phyloP scores from a whole-genome alignment of 2,113 vertebrate genomes.

The Microtus richardsoni region DNA sequence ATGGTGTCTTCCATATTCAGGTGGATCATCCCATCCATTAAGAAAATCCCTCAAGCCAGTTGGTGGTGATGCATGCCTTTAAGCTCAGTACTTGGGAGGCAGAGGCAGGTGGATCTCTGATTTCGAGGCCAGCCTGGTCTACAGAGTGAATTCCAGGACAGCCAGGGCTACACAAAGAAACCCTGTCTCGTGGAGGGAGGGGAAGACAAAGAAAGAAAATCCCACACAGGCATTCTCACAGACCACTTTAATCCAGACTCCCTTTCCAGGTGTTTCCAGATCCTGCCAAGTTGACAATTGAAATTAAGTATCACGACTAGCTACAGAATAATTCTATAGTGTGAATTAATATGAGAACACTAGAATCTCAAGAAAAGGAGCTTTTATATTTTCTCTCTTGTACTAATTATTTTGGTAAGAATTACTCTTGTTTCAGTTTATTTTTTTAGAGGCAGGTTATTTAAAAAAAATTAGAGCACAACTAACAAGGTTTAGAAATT shows the following conservation, averaged over 20 bases:
- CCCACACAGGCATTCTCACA: not conserved
- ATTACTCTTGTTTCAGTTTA: constrained; percentile 34
- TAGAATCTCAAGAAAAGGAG: constrained; percentile 26
- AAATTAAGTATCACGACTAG: not conserved
- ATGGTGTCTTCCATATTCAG: too few species aligned
- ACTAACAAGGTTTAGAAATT: constrained; percentile 43
- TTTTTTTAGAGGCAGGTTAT: constrained; percentile 5
- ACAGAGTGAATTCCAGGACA: too few species aligned
- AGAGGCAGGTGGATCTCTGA: too few species aligned
- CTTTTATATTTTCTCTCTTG: constrained; percentile 20
- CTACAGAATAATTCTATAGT: constrained; percentile 29
- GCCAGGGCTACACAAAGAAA: too few species aligned
- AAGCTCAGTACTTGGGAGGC: too few species aligned
- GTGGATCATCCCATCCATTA: too few species aligned
- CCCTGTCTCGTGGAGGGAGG: too few species aligned
- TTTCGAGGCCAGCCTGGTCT: too few species aligned
- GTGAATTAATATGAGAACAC: not conserved
- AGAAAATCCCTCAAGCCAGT: too few species aligned
- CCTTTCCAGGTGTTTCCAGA: not conserved
- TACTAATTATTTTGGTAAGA: constrained; percentile 38
- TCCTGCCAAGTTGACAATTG: not conserved
- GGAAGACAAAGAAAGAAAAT: not conserved
- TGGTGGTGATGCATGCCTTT: too few species aligned
- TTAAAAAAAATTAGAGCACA: constrained; percentile 25
- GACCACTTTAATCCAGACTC: not conserved